These are phyloP conservation scores for Myopa tessellatipennis DNA, from an alignment of 2,888 invertebrate genomes.

Conservation along the genomic window DNA sequence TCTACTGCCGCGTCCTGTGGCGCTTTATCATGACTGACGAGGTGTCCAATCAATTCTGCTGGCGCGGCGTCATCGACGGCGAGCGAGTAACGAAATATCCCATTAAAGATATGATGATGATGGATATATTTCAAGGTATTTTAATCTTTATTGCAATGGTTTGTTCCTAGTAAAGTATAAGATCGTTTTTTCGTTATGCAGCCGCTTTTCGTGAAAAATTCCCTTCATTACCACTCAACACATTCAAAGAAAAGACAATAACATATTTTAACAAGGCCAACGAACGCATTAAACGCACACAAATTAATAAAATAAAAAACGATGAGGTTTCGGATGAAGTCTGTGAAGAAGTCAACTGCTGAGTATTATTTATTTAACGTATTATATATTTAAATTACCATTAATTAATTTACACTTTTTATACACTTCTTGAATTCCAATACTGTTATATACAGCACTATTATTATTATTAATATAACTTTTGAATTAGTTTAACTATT, in stretches of 20 bases:
- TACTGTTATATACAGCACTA: background rate
- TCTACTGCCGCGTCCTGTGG: constrained; percentile 43
- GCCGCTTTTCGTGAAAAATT: constrained; percentile 46
- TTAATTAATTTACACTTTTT: constrained; percentile 6
- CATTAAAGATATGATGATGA: constrained; percentile 42
- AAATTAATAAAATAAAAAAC: constrained; percentile 8
- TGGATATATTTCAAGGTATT: constrained; percentile 45
- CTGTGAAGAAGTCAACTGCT: constrained; percentile 38
- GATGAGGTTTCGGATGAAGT: constrained; percentile 34
- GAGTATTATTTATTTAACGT: constrained; percentile 2
- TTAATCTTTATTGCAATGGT: background rate
- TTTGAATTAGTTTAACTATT: background rate
- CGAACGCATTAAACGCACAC: constrained; percentile 43
- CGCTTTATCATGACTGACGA: constrained; percentile 45
- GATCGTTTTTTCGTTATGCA: background rate
- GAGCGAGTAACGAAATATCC: constrained; percentile 44
- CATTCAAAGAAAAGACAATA: constrained; percentile 44
- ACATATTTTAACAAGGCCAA: constrained; percentile 42
- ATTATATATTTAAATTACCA: background rate
- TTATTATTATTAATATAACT: background rate
- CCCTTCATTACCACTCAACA: constrained; percentile 34
- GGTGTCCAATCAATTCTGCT: constrained; percentile 44
- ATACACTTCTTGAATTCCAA: background rate
- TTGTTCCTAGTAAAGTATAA: too few species aligned
- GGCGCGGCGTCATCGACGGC: constrained; percentile 43